phyloP scores from a whole-genome alignment of 2,888 invertebrate genomes.

The Noctua fimbriata region DNA sequence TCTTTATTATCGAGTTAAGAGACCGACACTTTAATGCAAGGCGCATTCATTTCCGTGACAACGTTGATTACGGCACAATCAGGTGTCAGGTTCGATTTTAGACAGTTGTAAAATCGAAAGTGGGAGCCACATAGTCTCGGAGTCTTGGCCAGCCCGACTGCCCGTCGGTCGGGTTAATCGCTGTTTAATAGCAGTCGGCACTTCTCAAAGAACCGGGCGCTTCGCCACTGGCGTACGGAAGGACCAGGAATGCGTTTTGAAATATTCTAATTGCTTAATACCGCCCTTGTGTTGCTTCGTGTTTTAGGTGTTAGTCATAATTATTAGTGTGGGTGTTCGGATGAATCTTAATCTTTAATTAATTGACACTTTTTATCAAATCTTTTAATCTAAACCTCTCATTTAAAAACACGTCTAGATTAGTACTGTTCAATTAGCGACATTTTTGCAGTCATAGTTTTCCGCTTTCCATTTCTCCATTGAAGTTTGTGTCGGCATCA shows the following conservation, averaged over 20 bases:
- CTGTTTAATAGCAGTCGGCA: constrained; percentile 87
- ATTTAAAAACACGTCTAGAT: not conserved
- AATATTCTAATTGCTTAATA: constrained; percentile 68
- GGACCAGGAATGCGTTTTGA: constrained; percentile 59
- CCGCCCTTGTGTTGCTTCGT: constrained; percentile 51
- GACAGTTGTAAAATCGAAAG: constrained; percentile 88
- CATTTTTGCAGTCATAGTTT: not conserved
- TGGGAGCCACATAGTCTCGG: constrained; percentile 85
- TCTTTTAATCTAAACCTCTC: not conserved
- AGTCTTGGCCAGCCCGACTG: constrained; percentile 74
- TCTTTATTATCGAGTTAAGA: constrained; percentile 59
- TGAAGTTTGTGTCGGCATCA: constrained; percentile 55
- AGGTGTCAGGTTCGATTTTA: constrained; percentile 73
- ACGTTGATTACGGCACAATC: constrained; percentile 67
- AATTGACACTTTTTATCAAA: constrained; percentile 24
- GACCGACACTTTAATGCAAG: constrained; percentile 60
- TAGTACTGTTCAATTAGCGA: not conserved
- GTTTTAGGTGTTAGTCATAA: constrained; percentile 63
- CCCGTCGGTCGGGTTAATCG: constrained; percentile 80
- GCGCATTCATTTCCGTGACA: constrained; percentile 64
- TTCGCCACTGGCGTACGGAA: constrained; percentile 72
- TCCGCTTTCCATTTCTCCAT: not conserved
- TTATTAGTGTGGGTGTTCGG: constrained; percentile 45
- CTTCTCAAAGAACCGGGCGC: constrained; percentile 78
- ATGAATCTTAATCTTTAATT: constrained; percentile 42